These are phyloP conservation scores for Podargus strigoides DNA, from an alignment of 2,797 vertebrate species.

Conservation along the genomic window DNA sequence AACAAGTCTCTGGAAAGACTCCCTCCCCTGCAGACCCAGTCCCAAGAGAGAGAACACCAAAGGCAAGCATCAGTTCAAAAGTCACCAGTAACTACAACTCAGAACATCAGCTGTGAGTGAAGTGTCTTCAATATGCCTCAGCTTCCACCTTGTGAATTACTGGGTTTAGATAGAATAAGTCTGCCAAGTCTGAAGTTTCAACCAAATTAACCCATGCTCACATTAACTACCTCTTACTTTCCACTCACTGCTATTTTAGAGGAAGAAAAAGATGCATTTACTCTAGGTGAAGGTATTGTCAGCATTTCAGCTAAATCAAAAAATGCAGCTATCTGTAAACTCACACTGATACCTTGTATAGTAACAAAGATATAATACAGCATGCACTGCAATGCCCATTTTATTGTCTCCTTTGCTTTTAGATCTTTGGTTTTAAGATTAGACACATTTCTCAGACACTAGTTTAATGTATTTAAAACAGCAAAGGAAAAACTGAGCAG, in stretches of 20 bases:
- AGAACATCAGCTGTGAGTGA: background rate
- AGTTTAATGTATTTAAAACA: background rate
- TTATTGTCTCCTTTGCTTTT: background rate
- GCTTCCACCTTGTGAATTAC: background rate
- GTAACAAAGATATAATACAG: background rate
- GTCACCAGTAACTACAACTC: background rate
- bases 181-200: background rate
- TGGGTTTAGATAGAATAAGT: background rate
- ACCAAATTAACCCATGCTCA: background rate
- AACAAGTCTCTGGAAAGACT: conserved; percentile 17
- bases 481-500: background rate
- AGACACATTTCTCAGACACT: background rate
- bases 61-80: conserved; percentile 12
- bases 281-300: background rate
- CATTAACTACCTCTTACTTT: background rate
- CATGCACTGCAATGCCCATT: background rate
- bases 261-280: background rate
- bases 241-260: background rate
- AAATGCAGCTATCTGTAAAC: background rate
- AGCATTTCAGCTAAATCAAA: background rate
- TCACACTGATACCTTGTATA: background rate
- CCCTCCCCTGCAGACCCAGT: conserved; percentile 42
- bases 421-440: background rate
- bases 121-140: background rate
- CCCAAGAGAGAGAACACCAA: conserved; percentile 21